Percentiles rank a stretch among this genome's conserved stretches.
These are phyloP conservation scores for Boulengerochromis microlepis DNA, from an alignment of 2,113 vertebrate species.

Conservation along the genomic window DNA sequence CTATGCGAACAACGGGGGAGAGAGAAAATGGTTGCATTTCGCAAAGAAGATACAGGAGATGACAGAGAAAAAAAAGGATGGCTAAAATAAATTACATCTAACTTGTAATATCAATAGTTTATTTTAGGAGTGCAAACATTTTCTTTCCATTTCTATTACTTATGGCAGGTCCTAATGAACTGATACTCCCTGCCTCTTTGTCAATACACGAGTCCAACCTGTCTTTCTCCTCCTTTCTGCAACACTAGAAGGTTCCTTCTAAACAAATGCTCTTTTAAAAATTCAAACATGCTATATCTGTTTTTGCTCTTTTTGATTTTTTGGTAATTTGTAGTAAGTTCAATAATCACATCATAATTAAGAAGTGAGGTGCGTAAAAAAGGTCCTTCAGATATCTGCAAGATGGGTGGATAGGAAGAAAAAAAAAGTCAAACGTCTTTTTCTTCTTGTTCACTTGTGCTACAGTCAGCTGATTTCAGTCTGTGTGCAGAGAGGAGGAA, in stretches of 20 bases:
- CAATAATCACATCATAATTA: not conserved
- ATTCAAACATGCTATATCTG: not conserved
- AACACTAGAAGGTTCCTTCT: not conserved
- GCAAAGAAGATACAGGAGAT: conserved; percentile 8
- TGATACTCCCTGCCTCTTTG: not conserved
- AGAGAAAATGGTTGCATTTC: not conserved
- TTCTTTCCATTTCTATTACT: not conserved
- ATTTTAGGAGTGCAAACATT: not conserved
- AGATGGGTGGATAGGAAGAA: not conserved
- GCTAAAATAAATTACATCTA: not conserved
- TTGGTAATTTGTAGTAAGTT: not conserved
- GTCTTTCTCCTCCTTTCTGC: not conserved
- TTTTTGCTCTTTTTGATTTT: not conserved
- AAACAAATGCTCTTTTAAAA: not conserved
- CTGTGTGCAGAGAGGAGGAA: not conserved
- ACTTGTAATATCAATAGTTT: not conserved
- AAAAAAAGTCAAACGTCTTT: not conserved
- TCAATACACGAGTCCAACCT: not conserved
- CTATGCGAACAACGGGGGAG: conserved; percentile 23
- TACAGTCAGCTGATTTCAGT: not conserved
- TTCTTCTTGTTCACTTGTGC: not conserved
- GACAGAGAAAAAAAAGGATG: not conserved
- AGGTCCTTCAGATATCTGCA: not conserved
- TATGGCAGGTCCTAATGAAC: not conserved
- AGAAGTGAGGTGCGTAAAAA: not conserved